phyloP scores from a whole-genome alignment of 2,113 vertebrate genomes.

The Equus quagga region DNA sequence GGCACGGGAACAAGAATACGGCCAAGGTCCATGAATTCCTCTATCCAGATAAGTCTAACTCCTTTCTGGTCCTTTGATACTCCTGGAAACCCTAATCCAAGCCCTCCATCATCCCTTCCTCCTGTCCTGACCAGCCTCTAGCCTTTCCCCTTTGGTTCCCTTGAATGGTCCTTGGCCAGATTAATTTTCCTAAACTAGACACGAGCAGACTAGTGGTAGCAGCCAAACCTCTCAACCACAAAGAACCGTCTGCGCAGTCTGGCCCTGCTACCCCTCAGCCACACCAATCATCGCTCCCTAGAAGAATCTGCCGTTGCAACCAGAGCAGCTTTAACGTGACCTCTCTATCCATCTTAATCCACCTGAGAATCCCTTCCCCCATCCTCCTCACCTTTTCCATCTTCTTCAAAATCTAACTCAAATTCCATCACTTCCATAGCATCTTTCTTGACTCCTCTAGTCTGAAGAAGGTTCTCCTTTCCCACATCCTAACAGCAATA shows the following conservation, averaged over 20 bases:
- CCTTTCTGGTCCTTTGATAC: background rate
- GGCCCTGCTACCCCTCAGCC: background rate
- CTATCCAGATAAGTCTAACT: background rate
- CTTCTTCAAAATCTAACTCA: background rate
- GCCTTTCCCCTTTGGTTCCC: background rate
- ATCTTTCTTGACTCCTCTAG: background rate
- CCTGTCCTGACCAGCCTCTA: background rate
- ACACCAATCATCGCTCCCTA: rapidly evolving
- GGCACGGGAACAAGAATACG: background rate
- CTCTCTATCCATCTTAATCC: background rate
- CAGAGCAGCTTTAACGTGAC: background rate
- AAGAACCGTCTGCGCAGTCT: background rate
- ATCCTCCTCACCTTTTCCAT: background rate
- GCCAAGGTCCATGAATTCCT: background rate
- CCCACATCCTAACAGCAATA: background rate
- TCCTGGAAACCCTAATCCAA: background rate
- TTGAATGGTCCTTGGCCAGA: background rate
- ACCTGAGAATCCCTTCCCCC: background rate
- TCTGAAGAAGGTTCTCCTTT: background rate
- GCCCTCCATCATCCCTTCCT: background rate
- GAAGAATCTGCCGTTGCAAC: background rate
- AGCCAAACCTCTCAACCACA: background rate
- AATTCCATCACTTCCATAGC: background rate
- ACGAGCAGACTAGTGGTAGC: background rate
- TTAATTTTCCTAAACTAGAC: background rate